Base-by-base conservation (phyloP, 2,888 invertebrate species). In the Branchellion lobata region DNA sequence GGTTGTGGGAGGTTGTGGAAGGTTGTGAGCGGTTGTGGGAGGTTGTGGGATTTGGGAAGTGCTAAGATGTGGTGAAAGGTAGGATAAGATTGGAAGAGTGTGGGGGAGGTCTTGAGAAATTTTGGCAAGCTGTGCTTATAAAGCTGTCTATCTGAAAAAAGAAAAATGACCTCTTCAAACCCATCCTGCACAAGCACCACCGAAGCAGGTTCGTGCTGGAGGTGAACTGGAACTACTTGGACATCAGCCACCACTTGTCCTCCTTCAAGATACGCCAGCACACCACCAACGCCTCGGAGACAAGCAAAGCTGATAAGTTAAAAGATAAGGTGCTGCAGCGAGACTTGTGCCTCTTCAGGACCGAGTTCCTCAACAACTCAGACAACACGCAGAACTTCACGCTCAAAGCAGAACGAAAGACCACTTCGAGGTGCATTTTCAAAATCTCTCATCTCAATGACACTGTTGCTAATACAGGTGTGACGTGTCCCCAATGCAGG, bases 361-460 rank as follows among this genome's bases (percentile, higher is more conserved):
- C 81, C 11, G 79, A 81, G 40, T 81, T 81, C 77, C 68, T 74
- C 1, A 81, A 81, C 53, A 61, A 47, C n/a, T 76, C 76, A 31
- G 33, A 34, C 1, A 36, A 61, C 33, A 61, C 51, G 0, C 81
- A 81, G 68, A 76, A 72, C 11, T 81, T 79, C 40, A 81, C 81
- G n/a, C 80, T 81, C 21, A 81, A 81, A 78, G 80, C 81, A 21
- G 81, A 81, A 40, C 47, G 81, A 51, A 81, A 77, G 68, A 68
- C 80, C 8, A 80, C 80, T 8, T 77, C 77, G n/a, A 77, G 77
- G 65, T 69, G 21, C 14, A 14, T 40, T 40, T 40, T 40, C 5
- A 14, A 14, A 40, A 40, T 40, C 14, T 5, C 8, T 8, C 40
- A 5, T 8, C 14, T 40, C 14, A 40, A 8, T 40, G 5, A 14